Evolutionary conservation across 2,888 invertebrate species (phyloP), one percentile per base, ranked within the genome.

Genomic region (Pycnomerus fuliginosus): DNA sequence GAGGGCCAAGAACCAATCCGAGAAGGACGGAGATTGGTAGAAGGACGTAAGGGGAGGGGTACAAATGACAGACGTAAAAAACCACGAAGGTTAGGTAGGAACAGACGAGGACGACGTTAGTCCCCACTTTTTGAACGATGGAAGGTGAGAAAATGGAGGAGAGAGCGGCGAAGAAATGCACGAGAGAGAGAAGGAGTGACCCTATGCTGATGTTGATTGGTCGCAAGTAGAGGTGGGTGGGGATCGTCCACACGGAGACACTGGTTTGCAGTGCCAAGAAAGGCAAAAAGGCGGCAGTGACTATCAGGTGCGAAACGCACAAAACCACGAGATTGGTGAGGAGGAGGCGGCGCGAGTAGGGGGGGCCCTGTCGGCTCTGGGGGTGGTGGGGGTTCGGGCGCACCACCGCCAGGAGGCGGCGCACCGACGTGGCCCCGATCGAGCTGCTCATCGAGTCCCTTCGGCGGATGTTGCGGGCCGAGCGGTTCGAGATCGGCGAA

Each of bases 341-440:
- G 59, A 66, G 76, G 69, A 58, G 76, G 48, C 53, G 76, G 61
- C 67, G 75, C 60, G 65, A 79, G 76, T 67, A 80, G 50, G 72
- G 76, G 62, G 65, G 74, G 61, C 72, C 72, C 16, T 56, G 46
- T 2, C 28, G 23, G 32, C 46, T 46, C 27, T 55, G 50, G 46
- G 14, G 25, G 22, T 32, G 20, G 13, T 36, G 41, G n/a, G 37
- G n/a, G 36, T 29, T 36, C 16, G 44, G 33, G 22, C 78, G 73
- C 36, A 76, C 80, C 10, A 74, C 75, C 0, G 85, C 82, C 36
- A 89, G 79, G 8, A 90, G 74, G 0, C 87, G 78, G 2, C 87
- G 78, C 5, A 89, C 87, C 1, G 89, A 89, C 1, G 85, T 85
- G 0, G 86, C 85, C 1, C 87, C 87, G 16, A 86, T 83, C 0